These are phyloP conservation scores for Lethenteron camtschaticum DNA, from an alignment of 2,113 vertebrate genomes.

Conservation along the genomic window DNA sequence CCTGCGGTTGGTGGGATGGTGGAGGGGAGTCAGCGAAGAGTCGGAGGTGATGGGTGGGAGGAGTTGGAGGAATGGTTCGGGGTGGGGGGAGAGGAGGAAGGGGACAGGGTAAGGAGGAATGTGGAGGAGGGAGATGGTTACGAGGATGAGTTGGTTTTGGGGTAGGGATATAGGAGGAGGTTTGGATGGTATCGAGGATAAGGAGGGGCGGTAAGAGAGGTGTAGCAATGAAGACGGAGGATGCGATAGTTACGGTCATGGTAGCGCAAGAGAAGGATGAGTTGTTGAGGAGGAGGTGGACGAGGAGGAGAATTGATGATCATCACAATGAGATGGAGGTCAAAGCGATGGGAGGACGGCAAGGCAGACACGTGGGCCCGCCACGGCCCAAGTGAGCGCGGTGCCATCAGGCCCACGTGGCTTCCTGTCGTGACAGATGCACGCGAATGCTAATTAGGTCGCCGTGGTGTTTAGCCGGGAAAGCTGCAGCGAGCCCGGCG, in stretches of 20 bases:
- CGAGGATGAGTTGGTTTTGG: too few relatives aligned
- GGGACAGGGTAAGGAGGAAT: background rate
- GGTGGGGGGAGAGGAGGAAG: background rate
- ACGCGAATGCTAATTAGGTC: too few relatives aligned
- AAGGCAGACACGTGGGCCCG: too few relatives aligned
- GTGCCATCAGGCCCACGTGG: too few relatives aligned
- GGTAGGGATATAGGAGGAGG: too few relatives aligned
- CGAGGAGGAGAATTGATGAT: background rate
- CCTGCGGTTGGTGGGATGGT: conserved; percentile 21
- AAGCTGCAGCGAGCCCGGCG: too few relatives aligned
- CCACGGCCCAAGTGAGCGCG: too few relatives aligned
- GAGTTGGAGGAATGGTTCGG: background rate
- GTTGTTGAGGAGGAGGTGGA: background rate
- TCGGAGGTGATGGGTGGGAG: background rate
- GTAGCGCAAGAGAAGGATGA: background rate
- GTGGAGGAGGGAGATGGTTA: too few relatives aligned
- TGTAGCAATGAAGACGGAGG: background rate
- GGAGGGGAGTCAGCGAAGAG: background rate
- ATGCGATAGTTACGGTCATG: background rate
- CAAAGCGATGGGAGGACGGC: too few relatives aligned
- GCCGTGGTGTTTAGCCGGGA: too few relatives aligned
- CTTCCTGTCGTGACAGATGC: too few relatives aligned
- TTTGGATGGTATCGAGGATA: too few relatives aligned
- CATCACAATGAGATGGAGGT: background rate
- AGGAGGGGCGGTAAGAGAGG: background rate